A percentile compares a stretch with the other conserved stretches of the same genome.
Evolutionary conservation across 2,113 vertebrate genomes (phyloP).

Genomic region (Sus scrofa): T2T-Sscrofa CM000825.6:50831501-50832000

Average conservation of each 20-base stretch:
- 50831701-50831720: background rate
- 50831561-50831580: background rate
- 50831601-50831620: background rate
- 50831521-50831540: background rate
- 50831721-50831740: background rate
- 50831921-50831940: no score
- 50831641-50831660: background rate
- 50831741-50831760: background rate
- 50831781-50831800: no score
- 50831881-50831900: background rate
- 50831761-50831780: background rate
- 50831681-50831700: background rate
- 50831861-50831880: background rate
- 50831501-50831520: background rate
- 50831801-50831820: background rate
- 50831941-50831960: no score
- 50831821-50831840: background rate
- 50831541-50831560: background rate
- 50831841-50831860: background rate
- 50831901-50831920: background rate
- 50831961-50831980: no score
- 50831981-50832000: no score
- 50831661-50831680: background rate
- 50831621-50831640: background rate
- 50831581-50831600: background rate